A percentile compares a stretch with the other conserved stretches of the same genome.
Conservation (phyloP, 1,140 invertebrate species). For the Saccostrea echinata region DNA sequence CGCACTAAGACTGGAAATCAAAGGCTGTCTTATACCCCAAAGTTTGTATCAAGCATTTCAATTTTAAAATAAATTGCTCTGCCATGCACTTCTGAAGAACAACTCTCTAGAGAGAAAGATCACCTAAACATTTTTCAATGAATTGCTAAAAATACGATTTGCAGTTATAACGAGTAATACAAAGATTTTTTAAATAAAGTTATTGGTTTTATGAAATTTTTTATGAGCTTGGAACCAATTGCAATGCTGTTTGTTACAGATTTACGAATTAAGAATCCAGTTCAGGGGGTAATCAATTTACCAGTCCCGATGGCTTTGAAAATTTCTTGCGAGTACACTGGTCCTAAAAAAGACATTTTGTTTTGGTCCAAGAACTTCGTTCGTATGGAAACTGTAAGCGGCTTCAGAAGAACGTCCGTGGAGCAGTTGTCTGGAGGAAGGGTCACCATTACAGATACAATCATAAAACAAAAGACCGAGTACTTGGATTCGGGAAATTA, state of each 20-base stretch:
- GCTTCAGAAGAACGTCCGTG: constrained; percentile 19
- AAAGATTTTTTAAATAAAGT: too few relatives aligned
- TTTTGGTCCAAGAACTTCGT: constrained; percentile 48
- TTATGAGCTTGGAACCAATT: too few relatives aligned
- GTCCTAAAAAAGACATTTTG: constrained; percentile 31
- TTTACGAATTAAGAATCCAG: constrained; percentile 15
- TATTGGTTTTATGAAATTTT: too few relatives aligned
- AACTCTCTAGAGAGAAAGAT: too few relatives aligned
- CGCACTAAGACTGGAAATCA: constrained; percentile 47
- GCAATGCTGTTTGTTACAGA: background rate
- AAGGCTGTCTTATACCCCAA: constrained; percentile 48
- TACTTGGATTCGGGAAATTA: constrained; percentile 53
- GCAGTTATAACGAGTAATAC: too few relatives aligned
- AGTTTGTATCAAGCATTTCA: constrained; percentile 22
- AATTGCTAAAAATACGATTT: too few relatives aligned
- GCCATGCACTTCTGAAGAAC: too few relatives aligned
- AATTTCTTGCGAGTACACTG: constrained; percentile 45
- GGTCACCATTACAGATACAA: constrained; percentile 10
- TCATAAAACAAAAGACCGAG: constrained; percentile 21
- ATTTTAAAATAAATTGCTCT: too few relatives aligned
- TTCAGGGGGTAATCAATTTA: background rate
- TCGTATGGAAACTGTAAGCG: background rate
- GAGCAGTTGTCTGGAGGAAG: constrained; percentile 22
- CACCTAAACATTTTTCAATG: too few relatives aligned
- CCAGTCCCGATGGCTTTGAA: constrained; percentile 14